Evolutionary conservation across 2,888 invertebrate species (phyloP).

Genomic region (Pocota personata): DNA sequence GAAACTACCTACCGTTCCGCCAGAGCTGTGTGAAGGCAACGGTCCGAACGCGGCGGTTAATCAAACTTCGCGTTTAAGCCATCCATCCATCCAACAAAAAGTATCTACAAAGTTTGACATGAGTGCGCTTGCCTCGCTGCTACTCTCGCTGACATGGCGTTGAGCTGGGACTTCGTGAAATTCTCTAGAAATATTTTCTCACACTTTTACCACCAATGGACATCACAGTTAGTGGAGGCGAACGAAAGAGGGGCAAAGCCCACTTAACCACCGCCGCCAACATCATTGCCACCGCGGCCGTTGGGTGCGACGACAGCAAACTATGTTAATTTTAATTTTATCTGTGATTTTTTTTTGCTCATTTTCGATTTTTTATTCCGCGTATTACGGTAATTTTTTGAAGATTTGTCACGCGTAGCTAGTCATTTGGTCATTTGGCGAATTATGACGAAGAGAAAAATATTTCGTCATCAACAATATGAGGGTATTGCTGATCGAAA

Average conservation of each 20-base stretch:
- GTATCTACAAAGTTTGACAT: conserved; percentile 37
- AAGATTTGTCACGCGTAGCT: conserved; percentile 3
- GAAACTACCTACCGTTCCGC: conserved; percentile 40
- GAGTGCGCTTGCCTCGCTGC: conserved; percentile 14
- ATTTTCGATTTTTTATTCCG: conserved; percentile 4
- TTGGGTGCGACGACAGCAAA: conserved; percentile 55
- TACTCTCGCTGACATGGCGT: neutral
- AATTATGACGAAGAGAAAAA: neutral
- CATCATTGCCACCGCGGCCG: neutral
- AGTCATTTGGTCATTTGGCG: neutral
- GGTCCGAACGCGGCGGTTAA: conserved; percentile 1
- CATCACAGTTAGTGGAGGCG: neutral
- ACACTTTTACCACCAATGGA: conserved; percentile 45
- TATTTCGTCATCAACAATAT: neutral
- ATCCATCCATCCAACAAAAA: conserved; percentile 31
- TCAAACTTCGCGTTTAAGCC: conserved; percentile 21
- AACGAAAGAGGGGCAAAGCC: conserved; percentile 31
- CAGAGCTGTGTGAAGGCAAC: neutral
- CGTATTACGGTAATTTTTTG: conserved; percentile 1
- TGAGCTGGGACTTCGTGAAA: conserved; percentile 10
- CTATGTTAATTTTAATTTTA: conserved; percentile 41
- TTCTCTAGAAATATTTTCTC: conserved; percentile 61
- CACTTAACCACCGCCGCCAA: conserved; percentile 31
- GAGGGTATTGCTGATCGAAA: neutral
- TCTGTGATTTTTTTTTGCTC: neutral